Evolutionary conservation across 2,888 invertebrate species (phyloP), one percentile per base, ranked within the genome.

Genomic region (Ophioninae sp.): DNA sequence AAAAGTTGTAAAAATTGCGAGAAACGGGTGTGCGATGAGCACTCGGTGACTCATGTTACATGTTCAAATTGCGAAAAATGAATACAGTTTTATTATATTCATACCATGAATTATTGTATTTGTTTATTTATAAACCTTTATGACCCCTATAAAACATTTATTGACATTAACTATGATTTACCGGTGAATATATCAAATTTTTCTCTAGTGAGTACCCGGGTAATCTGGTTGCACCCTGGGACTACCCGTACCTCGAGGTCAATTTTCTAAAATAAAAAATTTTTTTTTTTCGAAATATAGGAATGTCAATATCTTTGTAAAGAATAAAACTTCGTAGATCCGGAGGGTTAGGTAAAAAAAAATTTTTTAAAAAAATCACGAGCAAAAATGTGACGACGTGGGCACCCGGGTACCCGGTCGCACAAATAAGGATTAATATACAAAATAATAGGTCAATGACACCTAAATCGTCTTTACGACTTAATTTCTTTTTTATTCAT

Each of bases 151-250:
- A 41, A 41, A 69, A 69, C 50, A 69, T 67, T 67, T 67, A 67
- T 50, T 69, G 56, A 69, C 69, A 56, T 21, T 69, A 69, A 69
- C 69, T 23, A 56, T 56, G 69, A 69, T 69, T 69, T 69, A 69
- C 56, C 50, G 69, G 50, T 69, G 23, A 69, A 69, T 72, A 59
- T 72, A 59, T 72, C 39, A 59, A 72, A 59, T 59, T 37, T 72
- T 30, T 72, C 57, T 72, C 59, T 72, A 59, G 72, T 72, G 72
- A 59, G 72, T 72, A 72, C 39, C 72, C 39, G 56, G 69, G 56
- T 69, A 69, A 50, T 30, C 69, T 69, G 69, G 57, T 59, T 59
- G 72, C 72, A 59, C 72, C 72, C 72, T 72, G 39, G 20, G 39
- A 57, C 8, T 70, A 50, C 21, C 69, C 69, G 7, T 23, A 69